Evolutionary conservation across 1,140 invertebrate species (phyloP), one percentile per base, ranked within the genome.

Genomic region (Papilio aristodemus): DNA sequence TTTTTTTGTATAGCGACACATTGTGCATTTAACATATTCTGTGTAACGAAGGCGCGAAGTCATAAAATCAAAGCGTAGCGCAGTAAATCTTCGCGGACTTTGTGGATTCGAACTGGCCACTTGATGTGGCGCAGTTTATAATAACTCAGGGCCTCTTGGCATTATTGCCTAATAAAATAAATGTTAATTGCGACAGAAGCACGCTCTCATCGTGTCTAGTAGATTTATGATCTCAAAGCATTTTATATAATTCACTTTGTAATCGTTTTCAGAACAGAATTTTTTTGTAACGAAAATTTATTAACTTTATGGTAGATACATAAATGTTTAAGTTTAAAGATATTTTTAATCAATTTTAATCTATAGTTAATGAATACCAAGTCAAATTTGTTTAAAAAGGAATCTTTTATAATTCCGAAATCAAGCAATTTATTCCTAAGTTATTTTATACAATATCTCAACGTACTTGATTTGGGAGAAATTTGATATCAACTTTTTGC

Each of bases 1-100:
- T n/a, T n/a, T 68, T 68, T 27, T 64, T 63, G 68, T 67, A 69
- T 67, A 73, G 50, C 63, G 78, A 77, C 79, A 80, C 82, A 78
- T 78, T 73, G n/a, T 41, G 41, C 75, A 72, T 78, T 86, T 81
- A 73, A 81, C 72, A 80, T 59, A 74, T 62, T 71, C 72, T 64
- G 62, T 46, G 62, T 50, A 73, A 72, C 70, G 78, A 76, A 78
- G 76, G 71, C 74, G 68, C 67, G 68, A 74, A 74, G 78, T 80
- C 71, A 72, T 78, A 73, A 80, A 82, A 85, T 89, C 77, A 85
- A 86, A 84, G 78, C 81, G 83, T 86, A 72, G 74, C 80, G 79
- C 74, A 74, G 83, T 86, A 86, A 87, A 89, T 89, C 85, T 87
- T 72, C 69, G 68, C 71, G 71, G 75, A 79, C 73, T 72, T 69